Base-by-base conservation (phyloP, 1,140 invertebrate genomes). In the Paraescarpia echinospica region DNA sequence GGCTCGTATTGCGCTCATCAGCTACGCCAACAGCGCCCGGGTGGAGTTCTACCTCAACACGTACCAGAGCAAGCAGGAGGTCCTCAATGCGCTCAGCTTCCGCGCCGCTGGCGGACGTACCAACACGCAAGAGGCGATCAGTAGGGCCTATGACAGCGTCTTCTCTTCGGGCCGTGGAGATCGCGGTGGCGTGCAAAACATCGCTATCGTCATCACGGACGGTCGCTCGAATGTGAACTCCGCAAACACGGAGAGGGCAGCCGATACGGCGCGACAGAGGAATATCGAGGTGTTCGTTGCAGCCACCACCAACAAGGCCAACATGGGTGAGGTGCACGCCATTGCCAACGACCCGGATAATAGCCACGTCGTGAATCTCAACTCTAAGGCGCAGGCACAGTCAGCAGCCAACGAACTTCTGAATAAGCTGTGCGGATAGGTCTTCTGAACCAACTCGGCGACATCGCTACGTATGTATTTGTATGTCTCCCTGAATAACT, bases 181-280 rank as follows among this genome's bases (percentile, higher is more conserved):
- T 31, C 35, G 91, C 1, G 33, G 33, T 8, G 34, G 34, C 27
- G 93, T 93, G 41, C 35, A 48, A 2, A 93, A 92, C 91, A 48
- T 93, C 77, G 91, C 33, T 18, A 92, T 93, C 34, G 41, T 93
- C 31, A 77, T 93, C 34, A 93, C 93, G n/a, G 93, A 93, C 48
- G 93, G 93, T 8, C n/a, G 48, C 33, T 93, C 93, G 33, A 93
- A 93, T 41, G 89, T 90, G 33, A 91, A 93, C 22, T 18, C 33
- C 33, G 1, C 14, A 31, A 33, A 48, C 6, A 93, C 93, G 4
- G 59, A 92, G 22, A 59, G 51, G 33, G 91, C 92, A 27, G 93
- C 93, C 33, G 33, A 48, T 12, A 35, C 6, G 48, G 93, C 93
- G 12, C 89, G 92, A 27, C 1, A 89, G 77, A 31, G 41, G 59